A percentile compares a stretch with the other conserved stretches of the same genome.
These are phyloP conservation scores for Mirza zaza DNA, from an alignment of 2,113 vertebrate genomes.

Conservation along the genomic window DNA sequence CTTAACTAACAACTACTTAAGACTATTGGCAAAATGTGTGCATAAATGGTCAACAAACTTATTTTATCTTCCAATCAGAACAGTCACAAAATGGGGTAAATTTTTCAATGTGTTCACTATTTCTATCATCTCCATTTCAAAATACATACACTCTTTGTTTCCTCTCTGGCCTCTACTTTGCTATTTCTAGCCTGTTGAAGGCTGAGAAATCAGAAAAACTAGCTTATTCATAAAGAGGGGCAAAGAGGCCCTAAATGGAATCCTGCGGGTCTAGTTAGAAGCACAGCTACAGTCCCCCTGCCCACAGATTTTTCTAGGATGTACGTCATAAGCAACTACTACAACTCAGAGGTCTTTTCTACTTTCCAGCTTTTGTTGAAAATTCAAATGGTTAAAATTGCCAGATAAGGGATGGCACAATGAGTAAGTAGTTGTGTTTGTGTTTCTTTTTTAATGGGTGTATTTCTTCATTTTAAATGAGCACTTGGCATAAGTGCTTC, in stretches of 20 bases:
- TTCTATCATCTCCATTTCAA: conserved; percentile 45
- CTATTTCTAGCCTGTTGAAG: background rate
- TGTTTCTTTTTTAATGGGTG: background rate
- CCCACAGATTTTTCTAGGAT: background rate
- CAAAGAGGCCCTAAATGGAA: background rate
- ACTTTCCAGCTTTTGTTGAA: background rate
- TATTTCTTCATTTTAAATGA: conserved; percentile 46
- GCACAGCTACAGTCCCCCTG: background rate
- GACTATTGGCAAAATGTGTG: background rate
- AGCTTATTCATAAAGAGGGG: background rate
- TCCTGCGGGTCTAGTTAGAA: background rate
- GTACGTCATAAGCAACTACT: background rate
- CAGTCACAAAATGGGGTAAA: background rate
- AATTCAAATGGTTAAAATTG: background rate
- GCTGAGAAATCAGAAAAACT: conserved; percentile 19
- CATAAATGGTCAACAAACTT: conserved; percentile 11
- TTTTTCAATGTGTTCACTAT: conserved; percentile 8
- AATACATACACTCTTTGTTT: conserved; percentile 24
- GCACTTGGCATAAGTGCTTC: background rate
- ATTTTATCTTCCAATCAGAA: conserved; percentile 30
- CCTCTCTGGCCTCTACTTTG: background rate
- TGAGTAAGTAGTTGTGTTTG: background rate
- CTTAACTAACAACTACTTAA: background rate
- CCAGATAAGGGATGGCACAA: background rate
- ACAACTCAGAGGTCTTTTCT: background rate